Percentiles rank a stretch among this genome's conserved stretches.
phyloP scores from a whole-genome alignment of 2,888 invertebrate genomes.

The Agonopterix subpropinquella region DNA sequence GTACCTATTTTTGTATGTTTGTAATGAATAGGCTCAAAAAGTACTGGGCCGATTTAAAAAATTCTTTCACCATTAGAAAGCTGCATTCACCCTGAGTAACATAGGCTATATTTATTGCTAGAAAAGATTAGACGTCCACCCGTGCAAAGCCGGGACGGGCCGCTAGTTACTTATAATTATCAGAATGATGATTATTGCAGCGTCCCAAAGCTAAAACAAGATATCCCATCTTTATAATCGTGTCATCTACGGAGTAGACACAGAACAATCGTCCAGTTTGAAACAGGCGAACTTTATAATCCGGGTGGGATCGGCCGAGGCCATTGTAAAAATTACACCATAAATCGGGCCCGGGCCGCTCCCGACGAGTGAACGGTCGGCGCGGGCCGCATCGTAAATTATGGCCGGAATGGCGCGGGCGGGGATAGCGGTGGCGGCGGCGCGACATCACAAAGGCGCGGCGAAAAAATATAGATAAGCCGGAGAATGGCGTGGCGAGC shows the following conservation, averaged over 20 bases:
- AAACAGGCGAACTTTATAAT: conserved; percentile 17
- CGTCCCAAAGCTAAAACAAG: no score
- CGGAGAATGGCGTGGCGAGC: conserved; percentile 32
- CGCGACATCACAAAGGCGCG: conserved; percentile 18
- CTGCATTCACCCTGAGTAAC: no score
- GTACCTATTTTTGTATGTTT: no score
- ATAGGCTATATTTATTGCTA: no score
- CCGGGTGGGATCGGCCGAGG: conserved; percentile 12
- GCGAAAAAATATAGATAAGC: conserved; percentile 16
- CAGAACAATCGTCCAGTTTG: conserved; percentile 6
- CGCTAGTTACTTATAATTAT: conserved; percentile 2
- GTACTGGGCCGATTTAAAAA: no score
- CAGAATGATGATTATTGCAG: conserved; percentile 2
- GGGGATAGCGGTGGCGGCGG: conserved; percentile 37
- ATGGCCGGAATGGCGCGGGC: conserved; percentile 9
- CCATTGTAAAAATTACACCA: conserved; percentile 25
- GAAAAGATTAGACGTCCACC: no score
- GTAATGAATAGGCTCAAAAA: no score
- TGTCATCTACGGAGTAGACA: no score
- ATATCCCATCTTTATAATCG: no score
- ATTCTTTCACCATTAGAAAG: no score
- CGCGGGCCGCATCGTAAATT: conserved; percentile 19
- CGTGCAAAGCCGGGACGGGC: no score
- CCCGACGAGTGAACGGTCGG: conserved; percentile 14
- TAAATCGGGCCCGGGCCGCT: conserved; percentile 12